Conservation (phyloP, 2,888 invertebrate species). For the Cantharis flavilabris region DNA sequence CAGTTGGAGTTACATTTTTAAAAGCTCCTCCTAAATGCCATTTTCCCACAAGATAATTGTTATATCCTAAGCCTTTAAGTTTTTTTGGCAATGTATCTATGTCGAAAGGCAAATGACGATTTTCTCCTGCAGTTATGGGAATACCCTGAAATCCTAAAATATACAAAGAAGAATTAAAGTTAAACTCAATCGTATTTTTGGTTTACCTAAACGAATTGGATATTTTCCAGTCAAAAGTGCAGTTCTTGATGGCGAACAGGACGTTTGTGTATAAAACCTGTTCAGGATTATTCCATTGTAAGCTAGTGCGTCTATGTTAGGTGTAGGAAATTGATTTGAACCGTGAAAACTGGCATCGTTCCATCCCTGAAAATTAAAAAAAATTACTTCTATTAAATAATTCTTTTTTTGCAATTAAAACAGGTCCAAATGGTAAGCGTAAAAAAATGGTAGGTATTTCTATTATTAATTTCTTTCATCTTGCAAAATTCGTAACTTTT, state of each 20-base stretch:
- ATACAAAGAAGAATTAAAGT: not conserved
- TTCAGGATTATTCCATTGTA: constrained; percentile 83
- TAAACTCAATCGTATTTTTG: not conserved
- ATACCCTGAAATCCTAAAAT: constrained; percentile 70
- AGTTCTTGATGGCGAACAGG: constrained; percentile 84
- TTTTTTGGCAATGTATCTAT: constrained; percentile 62
- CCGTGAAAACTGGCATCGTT: constrained; percentile 91
- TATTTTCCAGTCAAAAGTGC: constrained; percentile 85
- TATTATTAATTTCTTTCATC: too few species aligned
- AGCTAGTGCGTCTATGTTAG: constrained; percentile 86
- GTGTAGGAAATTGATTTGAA: constrained; percentile 83
- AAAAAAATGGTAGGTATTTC: too few species aligned
- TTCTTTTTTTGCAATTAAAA: too few species aligned
- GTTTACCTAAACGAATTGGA: constrained; percentile 77
- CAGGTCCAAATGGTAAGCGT: too few species aligned
- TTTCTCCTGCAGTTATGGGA: constrained; percentile 69
- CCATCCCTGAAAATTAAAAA: constrained; percentile 75
- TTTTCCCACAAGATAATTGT: constrained; percentile 79
- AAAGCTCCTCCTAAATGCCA: constrained; percentile 83
- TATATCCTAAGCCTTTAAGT: constrained; percentile 69
- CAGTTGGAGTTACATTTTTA: constrained; percentile 68
- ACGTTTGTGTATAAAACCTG: constrained; percentile 81
- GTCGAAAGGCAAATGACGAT: constrained; percentile 68
- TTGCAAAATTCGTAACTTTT: too few species aligned
- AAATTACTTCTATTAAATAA: too few species aligned